Base-by-base conservation (phyloP, 2,113 vertebrate genomes). In the Sula dactylatra region DNA sequence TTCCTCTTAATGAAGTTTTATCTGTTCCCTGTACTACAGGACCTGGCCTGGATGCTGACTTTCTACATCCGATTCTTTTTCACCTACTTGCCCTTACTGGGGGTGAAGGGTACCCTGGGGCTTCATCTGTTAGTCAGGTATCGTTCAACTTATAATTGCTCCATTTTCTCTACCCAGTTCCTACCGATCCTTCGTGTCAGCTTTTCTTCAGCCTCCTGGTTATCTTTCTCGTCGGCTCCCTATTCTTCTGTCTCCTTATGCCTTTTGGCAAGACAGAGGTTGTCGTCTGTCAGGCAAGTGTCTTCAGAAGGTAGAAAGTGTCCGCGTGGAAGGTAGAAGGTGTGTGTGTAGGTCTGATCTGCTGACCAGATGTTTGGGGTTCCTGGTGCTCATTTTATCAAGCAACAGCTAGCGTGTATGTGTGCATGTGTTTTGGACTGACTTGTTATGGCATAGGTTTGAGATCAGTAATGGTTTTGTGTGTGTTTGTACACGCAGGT, bases 1-100 rank as follows among this genome's bases (percentile, higher is more conserved):
- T 32, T 62, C 32, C 25, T 90, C 44, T 55, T 86, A 58, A 47
- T 50, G 16, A 78, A 36, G 17, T 74, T 88, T 72, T 82, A 12
- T 58, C 45, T 95, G 40, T 73, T 44, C 65, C 19, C 16, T 70
- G 0, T 18, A 5, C 58, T 74, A 4, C 93, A 99, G 98, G 98
- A 99, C 91, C 50, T 99, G 96, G 97, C 98, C 88, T 99, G 98
- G 98, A 98, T 99, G 98, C 47, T 97, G 94, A 97, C 95, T 71
- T 99, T 98, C 97, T 99, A 99, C 17, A 26, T 93, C 59, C 96
- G 98, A 25, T 86, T 98, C 86, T 96, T 64, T 84, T 85, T 98
- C 80, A 98, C 97, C 19, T 99, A 98, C 8, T 32, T 95, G 55
- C 98, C 98, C 2, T 67, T 99, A 56, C 59, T 98, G 86, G 98